Evolutionary conservation across 2,797 vertebrate genomes (phyloP).

Genomic region (Ceryle rudis): DNA sequence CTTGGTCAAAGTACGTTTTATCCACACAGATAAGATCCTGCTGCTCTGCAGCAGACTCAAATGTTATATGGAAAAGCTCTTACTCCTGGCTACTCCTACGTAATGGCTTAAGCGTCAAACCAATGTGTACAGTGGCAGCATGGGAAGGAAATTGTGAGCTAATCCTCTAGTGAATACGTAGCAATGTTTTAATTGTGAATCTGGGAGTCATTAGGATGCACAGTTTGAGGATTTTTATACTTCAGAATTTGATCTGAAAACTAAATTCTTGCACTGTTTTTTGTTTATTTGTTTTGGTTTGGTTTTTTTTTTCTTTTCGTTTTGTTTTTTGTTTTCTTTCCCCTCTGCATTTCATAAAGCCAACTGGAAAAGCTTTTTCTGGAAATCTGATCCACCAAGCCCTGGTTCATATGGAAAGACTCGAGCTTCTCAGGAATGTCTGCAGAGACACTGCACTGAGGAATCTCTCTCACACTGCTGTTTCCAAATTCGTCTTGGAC

Average conservation of each 20-base stretch:
- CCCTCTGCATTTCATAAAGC: conserved; percentile 59
- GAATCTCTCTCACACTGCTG: conserved; percentile 88
- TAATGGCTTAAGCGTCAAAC: background rate
- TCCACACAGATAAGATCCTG: background rate
- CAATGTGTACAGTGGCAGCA: background rate
- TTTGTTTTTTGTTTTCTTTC: background rate
- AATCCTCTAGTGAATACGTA: background rate
- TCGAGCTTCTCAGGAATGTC: conserved; percentile 84
- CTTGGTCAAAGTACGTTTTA: background rate
- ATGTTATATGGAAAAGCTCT: background rate
- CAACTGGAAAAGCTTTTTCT: conserved; percentile 68
- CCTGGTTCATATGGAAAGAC: conserved; percentile 81
- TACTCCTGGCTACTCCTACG: background rate
- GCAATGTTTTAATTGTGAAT: background rate
- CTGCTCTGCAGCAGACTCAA: background rate
- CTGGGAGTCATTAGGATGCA: background rate
- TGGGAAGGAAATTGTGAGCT: background rate
- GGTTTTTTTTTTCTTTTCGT: background rate
- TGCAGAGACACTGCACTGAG: conserved; percentile 87
- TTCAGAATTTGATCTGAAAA: background rate
- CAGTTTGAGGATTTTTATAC: background rate
- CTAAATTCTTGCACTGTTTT: conserved; percentile 6
- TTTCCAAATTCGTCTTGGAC: conserved; percentile 95
- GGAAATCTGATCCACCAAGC: conserved; percentile 64
- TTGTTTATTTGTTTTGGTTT: background rate